Conservation (phyloP, 2,888 invertebrate genomes). For the Drosophila peninsularis region DNA sequence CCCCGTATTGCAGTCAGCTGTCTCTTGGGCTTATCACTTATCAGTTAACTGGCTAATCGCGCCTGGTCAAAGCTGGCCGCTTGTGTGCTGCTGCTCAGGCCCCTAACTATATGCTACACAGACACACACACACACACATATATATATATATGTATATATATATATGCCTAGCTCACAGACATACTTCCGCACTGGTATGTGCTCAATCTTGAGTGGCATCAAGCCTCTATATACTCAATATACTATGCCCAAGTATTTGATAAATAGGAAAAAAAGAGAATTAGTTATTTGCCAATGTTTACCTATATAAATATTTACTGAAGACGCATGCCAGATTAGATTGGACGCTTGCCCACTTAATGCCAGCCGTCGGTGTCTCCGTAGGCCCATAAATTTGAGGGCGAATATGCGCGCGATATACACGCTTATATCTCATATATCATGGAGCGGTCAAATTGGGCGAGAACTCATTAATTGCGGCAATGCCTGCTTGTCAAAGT, state of each 20-base stretch:
- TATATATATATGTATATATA: neutral
- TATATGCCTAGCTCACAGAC: slow-evolving; percentile 9
- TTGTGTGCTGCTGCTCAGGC: neutral
- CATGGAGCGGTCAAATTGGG: slow-evolving; percentile 35
- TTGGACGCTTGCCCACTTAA: slow-evolving; percentile 47
- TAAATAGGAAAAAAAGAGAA: slow-evolving; percentile 4
- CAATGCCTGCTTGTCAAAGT: slow-evolving; percentile 54
- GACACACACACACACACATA: neutral
- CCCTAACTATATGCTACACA: neutral
- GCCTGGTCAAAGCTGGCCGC: neutral
- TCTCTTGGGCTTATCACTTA: slow-evolving; percentile 16
- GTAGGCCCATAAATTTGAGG: slow-evolving; percentile 48
- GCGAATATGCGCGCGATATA: slow-evolving; percentile 54
- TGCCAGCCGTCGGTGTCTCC: slow-evolving; percentile 36
- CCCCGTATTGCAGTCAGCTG: slow-evolving; percentile 19
- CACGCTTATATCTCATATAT: slow-evolving; percentile 48
- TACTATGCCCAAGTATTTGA: slow-evolving; percentile 5
- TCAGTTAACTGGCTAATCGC: slow-evolving; percentile 40
- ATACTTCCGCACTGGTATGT: slow-evolving; percentile 35
- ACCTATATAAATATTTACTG: slow-evolving; percentile 50
- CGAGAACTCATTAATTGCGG: slow-evolving; percentile 61
- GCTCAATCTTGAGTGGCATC: slow-evolving; percentile 27
- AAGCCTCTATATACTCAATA: slow-evolving; percentile 4
- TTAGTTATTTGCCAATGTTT: slow-evolving; percentile 41
- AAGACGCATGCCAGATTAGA: slow-evolving; percentile 48